These are phyloP conservation scores for Heteromormyrus szaboi DNA, from an alignment of 2,797 vertebrate genomes.

Conservation along the genomic window DNA sequence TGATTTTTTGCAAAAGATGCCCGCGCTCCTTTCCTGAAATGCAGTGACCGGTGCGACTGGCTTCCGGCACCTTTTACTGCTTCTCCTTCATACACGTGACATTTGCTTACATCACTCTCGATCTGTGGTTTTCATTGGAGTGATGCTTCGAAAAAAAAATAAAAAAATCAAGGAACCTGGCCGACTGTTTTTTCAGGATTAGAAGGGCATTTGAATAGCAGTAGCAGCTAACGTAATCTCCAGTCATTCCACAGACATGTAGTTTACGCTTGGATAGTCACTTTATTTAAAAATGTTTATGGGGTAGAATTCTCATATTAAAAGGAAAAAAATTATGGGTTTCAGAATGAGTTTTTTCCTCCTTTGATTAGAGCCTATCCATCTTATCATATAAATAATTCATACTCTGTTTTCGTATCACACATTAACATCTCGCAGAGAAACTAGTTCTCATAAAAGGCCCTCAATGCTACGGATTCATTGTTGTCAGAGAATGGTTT, in stretches of 20 bases:
- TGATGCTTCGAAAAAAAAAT: background rate
- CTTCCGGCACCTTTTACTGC: background rate
- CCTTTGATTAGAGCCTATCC: constrained; percentile 14
- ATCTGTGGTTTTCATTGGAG: background rate
- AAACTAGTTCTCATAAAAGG: constrained; percentile 2
- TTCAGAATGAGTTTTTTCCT: background rate
- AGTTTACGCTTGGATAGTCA: background rate
- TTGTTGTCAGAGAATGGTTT: background rate
- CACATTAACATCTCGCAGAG: background rate
- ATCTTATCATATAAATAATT: constrained; percentile 15
- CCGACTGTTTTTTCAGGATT: background rate
- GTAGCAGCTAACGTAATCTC: background rate
- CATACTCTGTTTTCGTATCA: constrained; percentile 1
- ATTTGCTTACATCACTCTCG: background rate
- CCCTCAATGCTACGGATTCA: background rate
- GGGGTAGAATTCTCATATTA: background rate
- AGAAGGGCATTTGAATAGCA: background rate
- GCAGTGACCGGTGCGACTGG: background rate
- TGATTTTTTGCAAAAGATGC: background rate
- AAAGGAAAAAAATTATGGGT: background rate
- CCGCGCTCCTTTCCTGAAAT: background rate
- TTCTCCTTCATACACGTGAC: background rate
- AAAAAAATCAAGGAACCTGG: background rate
- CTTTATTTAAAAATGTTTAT: background rate
- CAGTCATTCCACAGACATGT: background rate